Conservation (phyloP, 2,113 vertebrate genomes). For the Phaethornis superciliosus region DNA sequence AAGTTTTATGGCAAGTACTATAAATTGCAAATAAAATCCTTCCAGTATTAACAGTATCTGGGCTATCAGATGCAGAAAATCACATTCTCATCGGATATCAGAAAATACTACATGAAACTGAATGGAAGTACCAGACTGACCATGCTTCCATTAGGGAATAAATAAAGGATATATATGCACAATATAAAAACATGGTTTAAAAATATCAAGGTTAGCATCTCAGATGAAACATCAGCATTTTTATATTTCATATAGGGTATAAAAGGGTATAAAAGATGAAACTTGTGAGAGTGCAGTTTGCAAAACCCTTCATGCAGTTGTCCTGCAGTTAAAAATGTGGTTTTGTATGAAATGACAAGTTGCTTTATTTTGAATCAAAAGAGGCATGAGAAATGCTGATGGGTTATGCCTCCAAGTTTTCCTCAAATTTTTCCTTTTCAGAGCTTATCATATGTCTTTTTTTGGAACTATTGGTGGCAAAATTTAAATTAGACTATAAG, state of each 20-base stretch:
- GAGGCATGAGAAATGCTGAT: neutral
- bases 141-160: neutral
- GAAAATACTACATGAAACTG: neutral
- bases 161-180: neutral
- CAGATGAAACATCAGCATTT: neutral
- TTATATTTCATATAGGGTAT: neutral
- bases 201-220: neutral
- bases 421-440: neutral
- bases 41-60: neutral
- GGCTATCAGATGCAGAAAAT: neutral
- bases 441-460: neutral
- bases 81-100: neutral
- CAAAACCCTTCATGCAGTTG: neutral
- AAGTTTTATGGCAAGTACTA: neutral
- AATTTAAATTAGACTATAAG: neutral
- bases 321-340: neutral
- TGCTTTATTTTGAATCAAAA: neutral
- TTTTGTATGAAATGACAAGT: neutral
- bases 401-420: neutral
- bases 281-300: neutral
- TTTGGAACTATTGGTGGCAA: neutral
- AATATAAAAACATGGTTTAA: neutral
- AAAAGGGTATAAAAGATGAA: neutral
- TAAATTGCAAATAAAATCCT: neutral
- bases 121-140: neutral